phyloP scores from a whole-genome alignment of 2,888 invertebrate species.

The Athetis lepigone region DNA sequence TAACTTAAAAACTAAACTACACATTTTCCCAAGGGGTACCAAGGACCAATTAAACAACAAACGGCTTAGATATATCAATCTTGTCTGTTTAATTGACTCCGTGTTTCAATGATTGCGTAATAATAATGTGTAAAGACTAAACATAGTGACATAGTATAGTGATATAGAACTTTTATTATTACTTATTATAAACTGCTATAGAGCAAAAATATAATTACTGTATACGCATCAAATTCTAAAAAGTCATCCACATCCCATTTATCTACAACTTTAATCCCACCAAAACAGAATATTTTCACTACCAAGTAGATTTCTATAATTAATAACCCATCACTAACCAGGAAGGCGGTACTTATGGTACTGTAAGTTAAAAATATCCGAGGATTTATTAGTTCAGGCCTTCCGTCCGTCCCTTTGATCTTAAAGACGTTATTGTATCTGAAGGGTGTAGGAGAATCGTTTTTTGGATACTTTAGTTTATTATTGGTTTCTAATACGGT shows the following conservation, averaged over 20 bases:
- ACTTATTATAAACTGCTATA: no score
- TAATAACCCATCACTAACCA: slow-evolving; percentile 51
- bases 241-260: background rate
- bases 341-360: slow-evolving; percentile 64
- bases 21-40: no score
- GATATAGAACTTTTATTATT: no score
- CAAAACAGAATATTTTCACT: slow-evolving; percentile 15
- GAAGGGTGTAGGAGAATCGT: slow-evolving; percentile 13
- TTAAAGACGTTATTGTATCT: slow-evolving; percentile 40
- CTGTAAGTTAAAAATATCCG: slow-evolving; percentile 60
- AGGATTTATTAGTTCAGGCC: slow-evolving; percentile 63
- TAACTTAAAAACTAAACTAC: no score
- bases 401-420: slow-evolving; percentile 65
- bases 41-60: no score
- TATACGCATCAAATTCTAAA: no score
- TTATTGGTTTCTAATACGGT: slow-evolving; percentile 6
- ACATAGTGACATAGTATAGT: no score
- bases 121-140: no score
- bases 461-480: slow-evolving; percentile 12
- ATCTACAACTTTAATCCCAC: background rate
- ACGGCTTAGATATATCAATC: no score
- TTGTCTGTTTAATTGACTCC: no score
- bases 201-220: no score
- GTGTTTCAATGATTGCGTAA: no score
- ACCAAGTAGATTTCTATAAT: slow-evolving; percentile 44